Evolutionary conservation across 1,140 invertebrate species (phyloP), one percentile per base, ranked within the genome.

Genomic region (Bombus affinis): DNA sequence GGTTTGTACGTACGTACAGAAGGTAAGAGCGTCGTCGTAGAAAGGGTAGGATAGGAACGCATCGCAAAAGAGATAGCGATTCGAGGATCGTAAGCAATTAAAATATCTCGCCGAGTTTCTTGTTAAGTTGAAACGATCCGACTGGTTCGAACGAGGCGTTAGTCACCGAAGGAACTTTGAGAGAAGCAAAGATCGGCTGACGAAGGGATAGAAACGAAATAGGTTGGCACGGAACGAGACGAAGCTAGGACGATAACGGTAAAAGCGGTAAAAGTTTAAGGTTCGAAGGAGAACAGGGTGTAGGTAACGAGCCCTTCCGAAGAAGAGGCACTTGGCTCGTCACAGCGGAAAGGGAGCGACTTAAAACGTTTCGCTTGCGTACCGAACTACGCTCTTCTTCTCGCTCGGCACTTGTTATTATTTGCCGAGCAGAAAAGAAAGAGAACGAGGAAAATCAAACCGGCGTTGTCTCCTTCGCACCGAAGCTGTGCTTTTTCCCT

Each of bases 321-420:
- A 66, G 65, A 83, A 83, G 62, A 77, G 81, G 62, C 65, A 77
- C 81, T 83, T 57, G 72, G 35, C 32, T 32, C 47, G 53, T 70
- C 44, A 25, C 62, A 25, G 44, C 37, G 62, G 28, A 47, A 68
- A 77, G 68, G 25, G 9, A 37, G 66, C 32, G 66, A 37, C 35
- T 32, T 32, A 18, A 73, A 73, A 70, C 80, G 70, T 70, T 42
- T 74, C 80, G 80, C 59, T 62, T 9, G 28, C 59, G 59, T 65
- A 73, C 57, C 70, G 25, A 47, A 42, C 62, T 10, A 37, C 44
- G 57, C 81, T 82, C 37, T 68, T 68, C 3, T 68, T 37, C 18
- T 35, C 15, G 3, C 32, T 8, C 39, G 44, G 42, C 62, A 28
- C 62, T 37, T 78, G 37, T 70, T 83, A 47, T 78, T 83, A 78